Evolutionary conservation across 23 tunicate species (phyloP), one percentile per base, ranked within the genome.

Genomic region (Ciona savignyi): DNA sequence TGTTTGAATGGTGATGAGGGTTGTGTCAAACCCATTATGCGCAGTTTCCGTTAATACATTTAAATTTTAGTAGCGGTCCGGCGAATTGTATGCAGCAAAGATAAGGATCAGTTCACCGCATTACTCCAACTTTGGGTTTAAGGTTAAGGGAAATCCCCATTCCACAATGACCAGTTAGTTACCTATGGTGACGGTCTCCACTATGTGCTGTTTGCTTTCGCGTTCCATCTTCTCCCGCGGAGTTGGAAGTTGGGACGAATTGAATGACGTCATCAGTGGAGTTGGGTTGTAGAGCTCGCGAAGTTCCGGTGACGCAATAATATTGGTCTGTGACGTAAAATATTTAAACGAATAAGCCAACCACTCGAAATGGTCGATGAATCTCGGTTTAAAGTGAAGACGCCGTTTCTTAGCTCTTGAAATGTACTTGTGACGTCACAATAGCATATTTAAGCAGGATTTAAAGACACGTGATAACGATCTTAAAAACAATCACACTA

Each of bases 181-280:
- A 91, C 97, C 97, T 32, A 91, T 81, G 15, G 80, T 76, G 34
- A 91, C 76, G 28, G 84, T 35, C 34, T 91, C 83, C 2, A 74
- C 86, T 34, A 51, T 60, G 23, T 79, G 77, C n/a, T 74, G 81
- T 3, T 91, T 69, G 34, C 82, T 78, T 3, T 84, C 91, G 42
- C 33, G 23, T 34, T 32, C 67, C 79, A 77, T 80, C 78, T 71
- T 84, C 73, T 80, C 65, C 34, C 79, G 72, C 2, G 91, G 91
- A 34, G 91, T 85, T 34, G 91, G 91, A 0, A 85, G 77, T 42
- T 42, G 56, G 56, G 56, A 42, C 9, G 9, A 9, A 42, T 42
- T 42, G n/a, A n/a, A n/a, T n/a, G n/a, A n/a, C n/a, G n/a, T n/a
- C n/a, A n/a, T n/a, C 23, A 72, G 1, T 1, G 72, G 30, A 28